phyloP scores from a whole-genome alignment of 2,113 vertebrate genomes.

The Conger conger region DNA sequence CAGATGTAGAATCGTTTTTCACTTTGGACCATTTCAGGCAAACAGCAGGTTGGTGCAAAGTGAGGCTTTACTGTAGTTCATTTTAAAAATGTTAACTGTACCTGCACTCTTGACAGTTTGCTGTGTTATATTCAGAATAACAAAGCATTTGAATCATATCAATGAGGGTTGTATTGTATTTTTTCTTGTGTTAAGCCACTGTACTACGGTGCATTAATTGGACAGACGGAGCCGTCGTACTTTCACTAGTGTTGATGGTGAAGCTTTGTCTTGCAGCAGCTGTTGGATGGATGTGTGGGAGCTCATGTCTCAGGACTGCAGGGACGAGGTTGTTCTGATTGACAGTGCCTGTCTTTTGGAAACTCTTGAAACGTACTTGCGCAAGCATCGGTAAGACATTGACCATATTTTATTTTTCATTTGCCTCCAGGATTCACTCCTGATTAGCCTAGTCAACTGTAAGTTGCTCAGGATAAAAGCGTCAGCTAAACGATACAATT shows the following conservation, averaged over 20 bases:
- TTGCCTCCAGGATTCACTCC: too few species aligned
- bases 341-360: slow-evolving; percentile 90
- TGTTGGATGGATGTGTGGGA: slow-evolving; percentile 99
- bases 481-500: too few species aligned
- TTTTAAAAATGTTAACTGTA: neutral
- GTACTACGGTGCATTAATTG: neutral
- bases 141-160: neutral
- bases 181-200: neutral
- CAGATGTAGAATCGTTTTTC: slow-evolving; percentile 75
- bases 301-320: slow-evolving; percentile 96
- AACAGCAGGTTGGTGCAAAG: slow-evolving; percentile 64
- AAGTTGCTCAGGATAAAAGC: too few species aligned
- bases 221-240: neutral
- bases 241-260: neutral
- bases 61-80: neutral
- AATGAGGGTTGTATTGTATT: neutral
- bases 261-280: slow-evolving; percentile 70
- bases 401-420: neutral
- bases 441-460: too few species aligned
- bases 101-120: neutral
- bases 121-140: neutral
- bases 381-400: slow-evolving; percentile 85
- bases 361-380: slow-evolving; percentile 91
- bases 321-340: slow-evolving; percentile 94
- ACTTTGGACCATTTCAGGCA: slow-evolving; percentile 70